These are phyloP conservation scores for Pelecanus crispus DNA, from an alignment of 2,113 vertebrate genomes.

Conservation along the genomic window DNA sequence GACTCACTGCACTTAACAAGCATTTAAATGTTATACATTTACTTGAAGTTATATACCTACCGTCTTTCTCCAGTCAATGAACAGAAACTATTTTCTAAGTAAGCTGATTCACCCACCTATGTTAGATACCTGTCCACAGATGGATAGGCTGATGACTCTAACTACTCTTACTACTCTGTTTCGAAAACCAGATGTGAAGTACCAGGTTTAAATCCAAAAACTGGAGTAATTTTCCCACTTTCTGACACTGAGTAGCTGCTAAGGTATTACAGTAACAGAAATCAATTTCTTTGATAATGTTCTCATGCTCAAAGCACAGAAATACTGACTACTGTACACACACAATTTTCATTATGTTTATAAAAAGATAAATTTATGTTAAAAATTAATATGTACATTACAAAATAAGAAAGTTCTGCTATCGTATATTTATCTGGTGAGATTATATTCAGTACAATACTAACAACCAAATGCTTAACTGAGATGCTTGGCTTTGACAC, in stretches of 20 bases:
- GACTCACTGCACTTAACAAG: background rate
- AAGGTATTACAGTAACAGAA: background rate
- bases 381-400: background rate
- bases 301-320: background rate
- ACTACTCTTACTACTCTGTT: background rate
- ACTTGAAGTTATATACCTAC: background rate
- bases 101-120: background rate
- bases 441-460: background rate
- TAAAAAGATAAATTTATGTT: background rate
- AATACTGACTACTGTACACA: background rate
- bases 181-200: background rate
- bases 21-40: background rate
- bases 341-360: background rate
- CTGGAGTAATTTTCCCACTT: background rate
- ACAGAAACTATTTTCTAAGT: background rate
- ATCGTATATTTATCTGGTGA: background rate
- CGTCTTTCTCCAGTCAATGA: background rate
- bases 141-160: background rate
- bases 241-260: background rate
- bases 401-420: background rate
- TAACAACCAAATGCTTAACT: background rate
- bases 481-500: background rate
- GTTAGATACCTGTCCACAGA: background rate
- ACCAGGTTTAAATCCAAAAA: background rate
- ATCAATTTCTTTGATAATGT: background rate